A percentile compares a stretch with the other conserved stretches of the same genome.
Conservation (phyloP, 1,140 invertebrate genomes). For the Solenopsis invicta region DNA sequence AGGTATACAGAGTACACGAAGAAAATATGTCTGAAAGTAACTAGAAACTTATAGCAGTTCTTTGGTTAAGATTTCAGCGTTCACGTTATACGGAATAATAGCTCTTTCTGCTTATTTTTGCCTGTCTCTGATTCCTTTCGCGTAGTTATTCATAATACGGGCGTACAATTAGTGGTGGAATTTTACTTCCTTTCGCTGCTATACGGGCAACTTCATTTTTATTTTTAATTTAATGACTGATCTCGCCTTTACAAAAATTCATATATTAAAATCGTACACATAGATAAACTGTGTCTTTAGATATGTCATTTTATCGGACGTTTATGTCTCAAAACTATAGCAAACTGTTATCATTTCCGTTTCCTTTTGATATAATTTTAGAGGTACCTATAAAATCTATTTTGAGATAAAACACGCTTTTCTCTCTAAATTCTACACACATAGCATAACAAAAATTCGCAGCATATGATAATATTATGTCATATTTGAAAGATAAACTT, state of each 20-base stretch:
- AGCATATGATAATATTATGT: background rate
- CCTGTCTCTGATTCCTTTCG: constrained; percentile 29
- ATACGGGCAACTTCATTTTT: constrained; percentile 28
- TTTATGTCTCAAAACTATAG: constrained; percentile 13
- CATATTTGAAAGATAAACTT: constrained; percentile 6
- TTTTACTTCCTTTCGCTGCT: constrained; percentile 34
- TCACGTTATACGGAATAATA: constrained; percentile 78
- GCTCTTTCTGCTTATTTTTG: constrained; percentile 48
- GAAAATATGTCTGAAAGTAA: constrained; percentile 10
- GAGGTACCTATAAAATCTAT: background rate
- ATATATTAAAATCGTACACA: background rate
- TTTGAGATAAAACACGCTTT: background rate
- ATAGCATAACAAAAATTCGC: background rate
- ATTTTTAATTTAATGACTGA: background rate
- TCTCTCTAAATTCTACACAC: background rate
- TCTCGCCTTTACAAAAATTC: background rate
- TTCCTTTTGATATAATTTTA: background rate
- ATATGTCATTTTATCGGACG: constrained; percentile 9
- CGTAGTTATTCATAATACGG: constrained; percentile 66
- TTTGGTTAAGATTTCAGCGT: constrained; percentile 82
- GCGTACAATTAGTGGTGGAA: constrained; percentile 36
- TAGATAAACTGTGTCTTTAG: background rate
- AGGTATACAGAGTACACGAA: background rate
- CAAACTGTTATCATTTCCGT: background rate
- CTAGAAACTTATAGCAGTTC: constrained; percentile 76